Percentiles rank a stretch among this genome's conserved stretches.
Conservation (phyloP, 2,888 invertebrate species). For the Ophion ellenae region DNA sequence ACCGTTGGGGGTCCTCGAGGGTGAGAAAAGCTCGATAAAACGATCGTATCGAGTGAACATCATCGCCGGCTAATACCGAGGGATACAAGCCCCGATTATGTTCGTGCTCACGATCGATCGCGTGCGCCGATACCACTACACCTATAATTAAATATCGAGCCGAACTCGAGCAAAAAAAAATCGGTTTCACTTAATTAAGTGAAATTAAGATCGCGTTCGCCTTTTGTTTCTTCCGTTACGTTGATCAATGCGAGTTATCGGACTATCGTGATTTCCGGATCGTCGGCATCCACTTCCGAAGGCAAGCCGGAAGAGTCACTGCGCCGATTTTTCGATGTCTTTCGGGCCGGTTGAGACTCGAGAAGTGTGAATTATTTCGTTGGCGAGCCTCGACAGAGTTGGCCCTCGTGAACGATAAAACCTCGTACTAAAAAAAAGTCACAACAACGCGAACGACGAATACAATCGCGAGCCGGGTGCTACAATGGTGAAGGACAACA, state of each 20-base stretch:
- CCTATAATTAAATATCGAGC: slow-evolving; percentile 42
- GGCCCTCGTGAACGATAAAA: neutral
- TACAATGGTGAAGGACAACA: slow-evolving; percentile 77
- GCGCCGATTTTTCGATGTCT: slow-evolving; percentile 1
- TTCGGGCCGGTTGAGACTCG: neutral
- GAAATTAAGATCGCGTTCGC: neutral
- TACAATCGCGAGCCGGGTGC: slow-evolving; percentile 13
- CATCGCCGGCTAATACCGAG: neutral
- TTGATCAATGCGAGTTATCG: neutral
- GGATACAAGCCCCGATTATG: slow-evolving; percentile 29
- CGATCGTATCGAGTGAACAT: slow-evolving; percentile 2
- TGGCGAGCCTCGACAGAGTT: neutral
- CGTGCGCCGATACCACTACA: neutral
- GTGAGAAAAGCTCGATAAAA: slow-evolving; percentile 22
- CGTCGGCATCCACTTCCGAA: neutral
- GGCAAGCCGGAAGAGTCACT: too few species aligned
- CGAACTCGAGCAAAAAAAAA: slow-evolving; percentile 1
- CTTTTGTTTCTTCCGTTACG: neutral
- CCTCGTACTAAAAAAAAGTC: neutral
- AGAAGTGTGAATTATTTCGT: neutral
- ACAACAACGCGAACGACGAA: neutral
- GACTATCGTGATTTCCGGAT: neutral
- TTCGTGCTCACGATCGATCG: slow-evolving; percentile 27
- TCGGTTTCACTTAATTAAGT: neutral
- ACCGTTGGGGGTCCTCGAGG: neutral